Evolutionary conservation across 2,888 invertebrate genomes (phyloP).

Genomic region (Philopedon plagiatum): DNA sequence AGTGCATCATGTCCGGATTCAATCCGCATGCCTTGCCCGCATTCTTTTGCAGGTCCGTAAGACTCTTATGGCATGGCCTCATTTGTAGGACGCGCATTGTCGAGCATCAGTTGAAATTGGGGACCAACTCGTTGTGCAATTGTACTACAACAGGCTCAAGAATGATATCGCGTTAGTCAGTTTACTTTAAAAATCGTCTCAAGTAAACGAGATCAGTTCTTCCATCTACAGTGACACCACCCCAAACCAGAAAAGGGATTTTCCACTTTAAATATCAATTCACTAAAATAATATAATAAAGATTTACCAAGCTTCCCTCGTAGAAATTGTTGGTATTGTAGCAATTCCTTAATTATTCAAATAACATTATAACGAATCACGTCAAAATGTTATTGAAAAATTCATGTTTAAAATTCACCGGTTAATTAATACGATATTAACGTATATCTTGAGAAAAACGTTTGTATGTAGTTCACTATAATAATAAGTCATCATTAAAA

Average conservation of each 20-base stretch:
- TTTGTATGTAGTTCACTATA: constrained; percentile 13
- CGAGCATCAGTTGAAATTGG: background rate
- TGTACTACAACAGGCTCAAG: background rate
- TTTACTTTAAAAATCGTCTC: background rate
- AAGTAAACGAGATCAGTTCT: constrained; percentile 27
- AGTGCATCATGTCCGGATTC: too few relatives aligned
- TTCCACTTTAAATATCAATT: too few relatives aligned
- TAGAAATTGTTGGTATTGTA: too few relatives aligned
- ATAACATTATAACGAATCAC: too few relatives aligned
- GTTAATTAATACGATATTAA: constrained; percentile 3
- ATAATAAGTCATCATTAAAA: constrained; percentile 15
- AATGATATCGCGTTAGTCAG: background rate
- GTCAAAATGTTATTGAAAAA: background rate
- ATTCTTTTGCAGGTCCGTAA: too few relatives aligned
- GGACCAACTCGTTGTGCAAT: background rate
- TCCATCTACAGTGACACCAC: constrained; percentile 33
- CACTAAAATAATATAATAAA: too few relatives aligned
- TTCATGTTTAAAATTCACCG: background rate
- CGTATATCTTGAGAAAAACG: constrained; percentile 14
- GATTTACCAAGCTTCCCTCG: too few relatives aligned
- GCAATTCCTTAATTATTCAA: too few relatives aligned
- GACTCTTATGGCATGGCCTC: too few relatives aligned
- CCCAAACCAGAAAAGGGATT: too few relatives aligned
- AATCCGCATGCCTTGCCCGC: too few relatives aligned
- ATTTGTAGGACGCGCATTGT: constrained; percentile 17